Percentiles rank a stretch among this genome's conserved stretches.
phyloP scores from a whole-genome alignment of 2,797 vertebrate genomes.

The Cyprinodon diabolis region DNA sequence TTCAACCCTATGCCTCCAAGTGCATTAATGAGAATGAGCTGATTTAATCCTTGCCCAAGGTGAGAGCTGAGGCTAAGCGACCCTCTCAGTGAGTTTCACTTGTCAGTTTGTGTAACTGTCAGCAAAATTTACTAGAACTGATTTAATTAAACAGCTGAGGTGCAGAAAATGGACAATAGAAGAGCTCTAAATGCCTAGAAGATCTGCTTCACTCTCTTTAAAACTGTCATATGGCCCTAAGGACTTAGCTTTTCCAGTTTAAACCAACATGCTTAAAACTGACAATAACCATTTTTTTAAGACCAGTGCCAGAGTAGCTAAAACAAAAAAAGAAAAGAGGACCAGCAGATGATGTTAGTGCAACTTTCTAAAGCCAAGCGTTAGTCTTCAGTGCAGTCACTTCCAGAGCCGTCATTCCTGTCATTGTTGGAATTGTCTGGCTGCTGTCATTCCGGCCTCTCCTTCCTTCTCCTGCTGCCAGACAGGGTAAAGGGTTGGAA shows the following conservation, averaged over 20 bases:
- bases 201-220: background rate
- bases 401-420: slow-evolving; percentile 38
- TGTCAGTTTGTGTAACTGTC: slow-evolving; percentile 9
- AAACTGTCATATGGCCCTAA: background rate
- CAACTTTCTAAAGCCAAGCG: slow-evolving; percentile 32
- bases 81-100: background rate
- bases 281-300: background rate
- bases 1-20: background rate
- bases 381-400: slow-evolving; percentile 31
- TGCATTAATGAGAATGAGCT: slow-evolving; percentile 2
- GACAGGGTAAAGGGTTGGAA: slow-evolving; percentile 65
- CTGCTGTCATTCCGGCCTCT: slow-evolving; percentile 54
- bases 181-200: background rate
- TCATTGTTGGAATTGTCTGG: slow-evolving; percentile 62
- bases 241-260: background rate
- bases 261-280: background rate
- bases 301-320: background rate
- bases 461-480: slow-evolving; percentile 57
- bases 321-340: slow-evolving; percentile 26
- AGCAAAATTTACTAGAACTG: slow-evolving; percentile 1
- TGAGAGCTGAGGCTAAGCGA: background rate
- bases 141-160: slow-evolving; percentile 1
- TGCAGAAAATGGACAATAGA: background rate
- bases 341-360: slow-evolving; percentile 11
- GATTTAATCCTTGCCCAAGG: slow-evolving; percentile 3